A percentile compares a stretch with the other conserved stretches of the same genome.
Evolutionary conservation across 2,797 vertebrate species (phyloP).

Genomic region (Eospalax fontanierii): DNA sequence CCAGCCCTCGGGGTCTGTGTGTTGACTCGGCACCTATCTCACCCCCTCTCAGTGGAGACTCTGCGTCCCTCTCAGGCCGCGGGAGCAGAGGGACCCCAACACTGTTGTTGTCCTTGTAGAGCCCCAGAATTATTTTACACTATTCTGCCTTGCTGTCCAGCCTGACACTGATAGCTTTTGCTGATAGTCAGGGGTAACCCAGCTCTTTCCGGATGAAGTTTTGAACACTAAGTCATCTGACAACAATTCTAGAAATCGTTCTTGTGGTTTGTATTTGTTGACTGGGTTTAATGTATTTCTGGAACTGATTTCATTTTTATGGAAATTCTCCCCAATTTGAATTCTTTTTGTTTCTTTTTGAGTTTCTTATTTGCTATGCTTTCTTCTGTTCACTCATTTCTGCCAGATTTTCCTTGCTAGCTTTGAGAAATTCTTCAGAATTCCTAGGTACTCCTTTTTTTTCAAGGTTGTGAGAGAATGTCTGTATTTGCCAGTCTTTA

Average conservation of each 20-base stretch:
- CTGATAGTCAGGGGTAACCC: background rate
- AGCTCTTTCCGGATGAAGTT: conserved; percentile 26
- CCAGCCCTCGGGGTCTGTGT: too few species aligned
- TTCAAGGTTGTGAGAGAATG: background rate
- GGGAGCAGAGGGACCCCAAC: too few species aligned
- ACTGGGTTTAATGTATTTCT: conserved; percentile 36
- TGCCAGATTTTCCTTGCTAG: background rate
- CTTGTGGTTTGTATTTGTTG: conserved; percentile 55
- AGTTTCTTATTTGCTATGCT: conserved; percentile 4
- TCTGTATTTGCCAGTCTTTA: background rate
- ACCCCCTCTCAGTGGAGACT: too few species aligned
- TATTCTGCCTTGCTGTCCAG: background rate
- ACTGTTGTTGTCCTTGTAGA: background rate
- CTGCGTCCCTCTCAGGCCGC: too few species aligned
- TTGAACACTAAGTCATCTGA: conserved; percentile 48
- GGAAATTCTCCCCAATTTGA: conserved; percentile 57
- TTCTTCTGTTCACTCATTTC: conserved; percentile 53
- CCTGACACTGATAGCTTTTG: background rate
- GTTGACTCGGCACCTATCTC: too few species aligned
- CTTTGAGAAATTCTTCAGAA: conserved; percentile 59
- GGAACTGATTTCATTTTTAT: conserved; percentile 48
- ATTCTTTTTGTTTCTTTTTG: conserved; percentile 55
- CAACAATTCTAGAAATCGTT: conserved; percentile 39
- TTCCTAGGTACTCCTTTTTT: conserved; percentile 47
- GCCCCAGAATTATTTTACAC: background rate